phyloP scores from a whole-genome alignment of 2,888 invertebrate genomes.

The Drosophila prolongata region DNA sequence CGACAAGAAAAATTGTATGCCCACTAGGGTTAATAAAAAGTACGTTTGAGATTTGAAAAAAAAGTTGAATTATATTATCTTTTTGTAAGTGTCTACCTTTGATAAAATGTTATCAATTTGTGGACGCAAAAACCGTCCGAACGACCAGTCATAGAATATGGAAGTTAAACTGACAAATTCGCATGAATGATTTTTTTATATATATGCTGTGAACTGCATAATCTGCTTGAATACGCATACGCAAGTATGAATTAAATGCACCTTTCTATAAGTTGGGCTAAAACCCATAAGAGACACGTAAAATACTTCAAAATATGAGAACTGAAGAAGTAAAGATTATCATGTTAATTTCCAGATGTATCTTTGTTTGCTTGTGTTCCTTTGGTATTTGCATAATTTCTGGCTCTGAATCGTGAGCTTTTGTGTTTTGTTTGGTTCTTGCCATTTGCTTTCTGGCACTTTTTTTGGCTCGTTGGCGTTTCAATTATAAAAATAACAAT shows the following conservation, averaged over 20 bases:
- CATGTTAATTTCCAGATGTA: conserved; percentile 53
- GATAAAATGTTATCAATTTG: not conserved
- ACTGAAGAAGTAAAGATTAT: conserved; percentile 56
- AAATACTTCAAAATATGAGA: conserved; percentile 18
- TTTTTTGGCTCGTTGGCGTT: conserved; percentile 57
- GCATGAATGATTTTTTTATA: conserved; percentile 47
- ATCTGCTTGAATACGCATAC: conserved; percentile 31
- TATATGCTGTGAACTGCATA: too few relatives aligned
- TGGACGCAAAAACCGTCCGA: conserved; percentile 5
- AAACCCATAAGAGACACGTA: conserved; percentile 8
- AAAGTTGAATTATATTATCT: too few relatives aligned
- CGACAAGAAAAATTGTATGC: too few relatives aligned
- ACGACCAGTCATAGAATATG: conserved; percentile 34
- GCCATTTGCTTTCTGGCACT: conserved; percentile 30
- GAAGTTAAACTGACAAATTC: conserved; percentile 44
- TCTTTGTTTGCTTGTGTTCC: not conserved
- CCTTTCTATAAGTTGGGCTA: conserved; percentile 15
- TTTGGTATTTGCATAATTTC: conserved; percentile 49
- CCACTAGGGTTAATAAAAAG: too few relatives aligned
- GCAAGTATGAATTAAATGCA: conserved; percentile 31
- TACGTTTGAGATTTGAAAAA: too few relatives aligned
- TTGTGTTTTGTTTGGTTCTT: conserved; percentile 36
- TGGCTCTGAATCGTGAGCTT: conserved; percentile 19
- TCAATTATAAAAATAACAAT: conserved; percentile 77
- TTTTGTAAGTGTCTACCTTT: not conserved